A percentile compares a stretch with the other conserved stretches of the same genome.
Evolutionary conservation across 2,113 vertebrate genomes (phyloP).

Genomic region (Marmota flaviventris): DNA sequence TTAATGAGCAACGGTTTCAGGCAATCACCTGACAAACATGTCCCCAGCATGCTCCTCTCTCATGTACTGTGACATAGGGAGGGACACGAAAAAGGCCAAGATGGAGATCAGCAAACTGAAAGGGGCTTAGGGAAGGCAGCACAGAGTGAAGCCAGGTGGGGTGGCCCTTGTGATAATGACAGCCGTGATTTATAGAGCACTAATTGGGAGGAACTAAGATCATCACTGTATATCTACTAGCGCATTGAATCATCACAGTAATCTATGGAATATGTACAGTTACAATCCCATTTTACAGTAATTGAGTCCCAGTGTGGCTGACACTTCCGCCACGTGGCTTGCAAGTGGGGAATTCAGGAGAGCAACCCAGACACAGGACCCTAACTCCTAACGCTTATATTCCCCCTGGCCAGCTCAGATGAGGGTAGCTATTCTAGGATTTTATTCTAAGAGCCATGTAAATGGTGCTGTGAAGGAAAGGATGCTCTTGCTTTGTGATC

Average conservation of each 20-base stretch:
- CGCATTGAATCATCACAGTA: no score
- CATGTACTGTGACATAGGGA: no score
- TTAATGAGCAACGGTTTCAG: not conserved
- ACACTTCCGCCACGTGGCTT: not conserved
- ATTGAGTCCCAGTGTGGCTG: not conserved
- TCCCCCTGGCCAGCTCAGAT: not conserved
- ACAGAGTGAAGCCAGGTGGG: not conserved
- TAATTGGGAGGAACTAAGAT: rapidly evolving
- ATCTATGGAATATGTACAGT: rapidly evolving
- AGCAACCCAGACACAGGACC: not conserved
- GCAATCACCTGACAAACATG: rapidly evolving
- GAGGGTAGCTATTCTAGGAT: rapidly evolving
- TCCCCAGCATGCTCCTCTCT: not conserved
- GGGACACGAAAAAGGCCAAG: not conserved
- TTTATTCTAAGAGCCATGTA: not conserved
- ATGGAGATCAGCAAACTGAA: not conserved
- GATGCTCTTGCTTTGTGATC: not conserved
- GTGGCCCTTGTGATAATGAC: no score
- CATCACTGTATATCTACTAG: no score
- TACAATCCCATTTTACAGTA: no score
- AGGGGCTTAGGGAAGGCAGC: no score
- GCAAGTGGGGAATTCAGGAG: not conserved
- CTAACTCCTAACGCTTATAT: not conserved
- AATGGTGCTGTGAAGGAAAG: not conserved
- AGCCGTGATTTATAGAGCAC: rapidly evolving